phyloP scores from a whole-genome alignment of 2,888 invertebrate species.

The Byasa hedistus region DNA sequence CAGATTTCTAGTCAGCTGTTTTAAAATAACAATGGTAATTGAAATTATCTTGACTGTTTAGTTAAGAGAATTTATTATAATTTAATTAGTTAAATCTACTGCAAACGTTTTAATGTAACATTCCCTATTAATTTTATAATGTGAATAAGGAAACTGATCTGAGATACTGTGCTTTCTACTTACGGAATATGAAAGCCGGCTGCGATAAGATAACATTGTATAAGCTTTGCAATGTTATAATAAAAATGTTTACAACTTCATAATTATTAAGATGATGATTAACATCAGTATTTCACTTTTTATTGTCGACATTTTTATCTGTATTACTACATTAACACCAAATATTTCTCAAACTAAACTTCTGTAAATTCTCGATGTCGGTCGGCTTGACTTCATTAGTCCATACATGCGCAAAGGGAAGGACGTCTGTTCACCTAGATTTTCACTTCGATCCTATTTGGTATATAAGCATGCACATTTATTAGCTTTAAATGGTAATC shows the following conservation, averaged over 20 bases:
- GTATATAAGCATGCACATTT: conserved; percentile 26
- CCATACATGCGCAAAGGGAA: conserved; percentile 22
- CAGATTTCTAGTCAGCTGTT: too few relatives aligned
- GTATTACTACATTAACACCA: not conserved
- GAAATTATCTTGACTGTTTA: conserved; percentile 12
- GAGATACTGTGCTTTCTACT: not conserved
- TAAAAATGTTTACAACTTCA: too few relatives aligned
- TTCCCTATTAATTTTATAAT: too few relatives aligned
- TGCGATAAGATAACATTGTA: too few relatives aligned
- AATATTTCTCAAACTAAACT: not conserved
- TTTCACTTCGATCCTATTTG: conserved; percentile 22
- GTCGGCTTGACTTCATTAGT: conserved; percentile 4
- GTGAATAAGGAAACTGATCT: not conserved
- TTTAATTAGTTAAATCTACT: too few relatives aligned
- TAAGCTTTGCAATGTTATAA: too few relatives aligned
- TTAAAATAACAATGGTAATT: conserved; percentile 12
- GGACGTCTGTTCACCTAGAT: conserved; percentile 30
- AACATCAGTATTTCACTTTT: too few relatives aligned
- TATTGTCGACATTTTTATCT: too few relatives aligned
- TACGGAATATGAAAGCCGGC: too few relatives aligned
- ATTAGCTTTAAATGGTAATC: conserved; percentile 30
- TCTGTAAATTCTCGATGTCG: not conserved
- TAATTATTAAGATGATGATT: too few relatives aligned
- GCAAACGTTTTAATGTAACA: too few relatives aligned
- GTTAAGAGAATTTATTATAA: not conserved